Evolutionary conservation across 2,797 vertebrate genomes (phyloP).

Genomic region (Pelodytes ibericus): DNA sequence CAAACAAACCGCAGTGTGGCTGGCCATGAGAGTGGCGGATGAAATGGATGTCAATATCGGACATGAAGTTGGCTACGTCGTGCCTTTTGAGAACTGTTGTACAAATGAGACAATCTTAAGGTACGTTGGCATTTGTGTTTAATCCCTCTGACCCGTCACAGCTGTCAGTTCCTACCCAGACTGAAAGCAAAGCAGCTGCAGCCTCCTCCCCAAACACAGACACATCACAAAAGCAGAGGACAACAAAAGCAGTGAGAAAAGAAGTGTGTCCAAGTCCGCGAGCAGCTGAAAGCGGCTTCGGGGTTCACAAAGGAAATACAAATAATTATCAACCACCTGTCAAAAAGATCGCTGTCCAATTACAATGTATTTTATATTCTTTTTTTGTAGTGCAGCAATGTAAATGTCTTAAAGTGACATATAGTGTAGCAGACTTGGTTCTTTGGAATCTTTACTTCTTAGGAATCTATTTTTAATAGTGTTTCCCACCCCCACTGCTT

Average conservation of each 20-base stretch:
- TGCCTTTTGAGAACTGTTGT: conserved; percentile 90
- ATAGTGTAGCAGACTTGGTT: no score
- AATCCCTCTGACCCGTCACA: conserved; percentile 18
- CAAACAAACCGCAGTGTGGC: conserved; percentile 82
- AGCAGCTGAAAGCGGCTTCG: background rate
- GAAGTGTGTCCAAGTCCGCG: background rate
- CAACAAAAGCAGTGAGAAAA: conserved; percentile 8
- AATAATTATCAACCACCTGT: background rate
- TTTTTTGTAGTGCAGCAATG: no score
- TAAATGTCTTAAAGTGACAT: no score
- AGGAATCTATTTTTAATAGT: no score
- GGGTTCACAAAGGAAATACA: background rate
- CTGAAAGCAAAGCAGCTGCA: background rate
- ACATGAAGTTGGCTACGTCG: conserved; percentile 91
- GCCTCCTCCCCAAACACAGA: conserved; percentile 6
- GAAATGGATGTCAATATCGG: conserved; percentile 97
- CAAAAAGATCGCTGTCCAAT: background rate
- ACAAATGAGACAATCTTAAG: conserved; percentile 88
- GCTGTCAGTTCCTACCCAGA: background rate
- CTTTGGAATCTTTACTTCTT: no score
- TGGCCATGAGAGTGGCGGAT: conserved; percentile 88
- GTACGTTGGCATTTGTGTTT: conserved; percentile 63
- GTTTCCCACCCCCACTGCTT: no score
- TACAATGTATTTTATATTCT: no score
- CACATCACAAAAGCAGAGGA: background rate